Evolutionary conservation across 2,888 invertebrate species (phyloP).

Genomic region (Griposia aprilina): DNA sequence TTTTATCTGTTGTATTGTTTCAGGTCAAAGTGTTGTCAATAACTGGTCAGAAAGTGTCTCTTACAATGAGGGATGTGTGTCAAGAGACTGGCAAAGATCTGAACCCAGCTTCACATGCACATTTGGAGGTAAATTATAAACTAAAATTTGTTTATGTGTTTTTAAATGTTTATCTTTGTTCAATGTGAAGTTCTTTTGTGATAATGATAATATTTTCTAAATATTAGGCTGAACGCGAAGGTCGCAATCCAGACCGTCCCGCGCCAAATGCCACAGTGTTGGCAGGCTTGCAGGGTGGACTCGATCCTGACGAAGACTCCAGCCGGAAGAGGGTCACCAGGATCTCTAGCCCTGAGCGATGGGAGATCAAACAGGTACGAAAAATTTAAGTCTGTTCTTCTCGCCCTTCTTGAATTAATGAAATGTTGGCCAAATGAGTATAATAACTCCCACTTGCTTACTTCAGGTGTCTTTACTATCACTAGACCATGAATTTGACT

Average conservation of each 20-base stretch:
- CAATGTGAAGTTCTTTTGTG: too few relatives aligned
- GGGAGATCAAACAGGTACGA: conserved; percentile 98
- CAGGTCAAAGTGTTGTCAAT: conserved; percentile 96
- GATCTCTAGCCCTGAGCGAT: conserved; percentile 98
- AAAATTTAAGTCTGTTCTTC: background rate
- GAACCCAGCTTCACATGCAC: conserved; percentile 95
- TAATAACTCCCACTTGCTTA: background rate
- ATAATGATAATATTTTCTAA: background rate
- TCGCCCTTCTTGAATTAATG: background rate
- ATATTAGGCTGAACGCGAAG: conserved; percentile 91
- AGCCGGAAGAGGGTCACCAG: conserved; percentile 96
- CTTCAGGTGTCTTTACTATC: background rate
- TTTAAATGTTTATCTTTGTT: too few relatives aligned
- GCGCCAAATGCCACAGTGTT: conserved; percentile 91
- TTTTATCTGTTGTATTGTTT: conserved; percentile 51
- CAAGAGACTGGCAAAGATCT: conserved; percentile 98
- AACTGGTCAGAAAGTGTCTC: conserved; percentile 98
- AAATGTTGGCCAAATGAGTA: background rate
- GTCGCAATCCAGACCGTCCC: conserved; percentile 98
- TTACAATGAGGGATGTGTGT: conserved; percentile 99
- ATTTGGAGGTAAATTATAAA: conserved; percentile 90
- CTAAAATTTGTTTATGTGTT: background rate
- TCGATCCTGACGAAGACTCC: conserved; percentile 95
- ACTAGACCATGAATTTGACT: background rate
- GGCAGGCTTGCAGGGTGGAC: conserved; percentile 88